These are phyloP conservation scores for Aethes cnicana DNA, from an alignment of 2,888 invertebrate species.

Conservation along the genomic window DNA sequence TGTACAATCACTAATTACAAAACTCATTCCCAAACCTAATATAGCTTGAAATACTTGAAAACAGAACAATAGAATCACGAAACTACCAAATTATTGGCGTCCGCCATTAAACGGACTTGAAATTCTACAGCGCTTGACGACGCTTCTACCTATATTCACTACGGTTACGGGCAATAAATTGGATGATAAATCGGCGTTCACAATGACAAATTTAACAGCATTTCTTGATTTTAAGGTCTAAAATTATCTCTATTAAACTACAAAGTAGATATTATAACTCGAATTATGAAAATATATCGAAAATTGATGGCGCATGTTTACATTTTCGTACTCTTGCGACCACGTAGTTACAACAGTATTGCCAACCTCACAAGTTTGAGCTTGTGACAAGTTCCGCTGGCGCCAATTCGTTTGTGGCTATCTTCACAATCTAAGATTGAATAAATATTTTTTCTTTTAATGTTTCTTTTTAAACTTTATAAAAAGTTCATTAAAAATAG, in stretches of 20 bases:
- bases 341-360: conserved; percentile 74
- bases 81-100: conserved; percentile 81
- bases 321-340: conserved; percentile 75
- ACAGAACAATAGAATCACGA: conserved; percentile 81
- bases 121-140: conserved; percentile 77
- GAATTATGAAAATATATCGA: conserved; percentile 45
- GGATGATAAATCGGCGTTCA: conserved; percentile 41
- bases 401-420: conserved; percentile 60
- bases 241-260: conserved; percentile 31
- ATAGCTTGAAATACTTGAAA: conserved; percentile 63
- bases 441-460: neutral
- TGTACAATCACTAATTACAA: conserved; percentile 61
- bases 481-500: neutral
- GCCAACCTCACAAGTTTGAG: conserved; percentile 55
- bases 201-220: conserved; percentile 1
- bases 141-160: conserved; percentile 81
- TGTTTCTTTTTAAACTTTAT: no score
- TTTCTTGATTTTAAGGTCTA: conserved; percentile 32
- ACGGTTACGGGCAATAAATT: conserved; percentile 68
- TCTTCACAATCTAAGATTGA: conserved; percentile 44
- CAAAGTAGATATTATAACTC: conserved; percentile 32
- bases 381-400: conserved; percentile 68
- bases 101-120: conserved; percentile 81
- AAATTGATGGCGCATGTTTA: conserved; percentile 73
- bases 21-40: conserved; percentile 66